phyloP scores from a whole-genome alignment of 2,797 vertebrate species.

The Podargus strigoides region DNA sequence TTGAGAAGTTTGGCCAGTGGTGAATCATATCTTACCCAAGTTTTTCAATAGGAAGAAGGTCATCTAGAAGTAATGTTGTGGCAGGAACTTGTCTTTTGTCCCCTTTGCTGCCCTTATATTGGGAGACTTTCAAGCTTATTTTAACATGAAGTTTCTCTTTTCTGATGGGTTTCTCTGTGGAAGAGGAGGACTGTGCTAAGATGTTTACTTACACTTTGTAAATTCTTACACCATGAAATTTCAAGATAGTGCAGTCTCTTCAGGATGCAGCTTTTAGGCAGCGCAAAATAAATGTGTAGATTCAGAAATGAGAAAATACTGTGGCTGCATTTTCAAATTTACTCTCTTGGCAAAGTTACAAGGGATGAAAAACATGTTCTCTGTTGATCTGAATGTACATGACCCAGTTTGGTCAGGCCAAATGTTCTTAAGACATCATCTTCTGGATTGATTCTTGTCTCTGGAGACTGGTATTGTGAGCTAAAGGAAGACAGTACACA shows the following conservation, averaged over 20 bases:
- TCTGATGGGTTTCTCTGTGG: background rate
- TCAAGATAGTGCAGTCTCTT: background rate
- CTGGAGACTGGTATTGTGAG: background rate
- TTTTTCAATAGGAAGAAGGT: background rate
- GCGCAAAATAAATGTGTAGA: background rate
- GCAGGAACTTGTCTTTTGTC: background rate
- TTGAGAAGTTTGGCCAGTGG: background rate
- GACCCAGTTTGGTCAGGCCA: background rate
- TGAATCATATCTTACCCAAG: background rate
- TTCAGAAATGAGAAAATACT: background rate
- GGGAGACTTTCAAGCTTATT: background rate
- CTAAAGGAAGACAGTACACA: background rate
- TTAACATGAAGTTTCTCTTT: background rate
- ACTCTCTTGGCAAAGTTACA: background rate
- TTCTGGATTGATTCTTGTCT: background rate
- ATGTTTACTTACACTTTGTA: background rate
- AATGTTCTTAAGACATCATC: background rate
- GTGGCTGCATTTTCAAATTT: background rate
- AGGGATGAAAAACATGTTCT: background rate
- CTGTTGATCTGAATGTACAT: background rate
- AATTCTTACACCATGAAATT: background rate
- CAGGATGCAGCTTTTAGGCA: background rate
- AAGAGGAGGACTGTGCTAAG: background rate
- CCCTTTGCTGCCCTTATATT: background rate
- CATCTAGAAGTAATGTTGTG: background rate